Percentiles rank a stretch among this genome's conserved stretches.
These are phyloP conservation scores for Blera fallax DNA, from an alignment of 2,888 invertebrate species.

Conservation along the genomic window DNA sequence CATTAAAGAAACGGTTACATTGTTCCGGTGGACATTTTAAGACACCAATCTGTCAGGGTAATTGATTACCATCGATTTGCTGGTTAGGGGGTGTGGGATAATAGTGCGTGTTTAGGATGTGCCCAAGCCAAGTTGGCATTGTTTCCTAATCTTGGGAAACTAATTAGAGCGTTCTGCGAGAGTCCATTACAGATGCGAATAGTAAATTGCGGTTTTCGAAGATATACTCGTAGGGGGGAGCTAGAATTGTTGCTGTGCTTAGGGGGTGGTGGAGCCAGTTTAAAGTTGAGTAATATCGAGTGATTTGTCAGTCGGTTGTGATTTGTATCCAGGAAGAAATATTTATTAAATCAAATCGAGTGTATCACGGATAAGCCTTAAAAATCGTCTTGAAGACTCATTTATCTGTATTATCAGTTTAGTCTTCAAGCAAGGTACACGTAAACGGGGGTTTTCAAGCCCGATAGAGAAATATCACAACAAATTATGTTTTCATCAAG, in stretches of 20 bases:
- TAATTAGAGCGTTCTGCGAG: slow-evolving; percentile 54
- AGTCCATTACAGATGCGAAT: slow-evolving; percentile 53
- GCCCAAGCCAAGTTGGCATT: background rate
- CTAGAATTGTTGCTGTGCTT: background rate
- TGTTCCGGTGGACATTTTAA: slow-evolving; percentile 68
- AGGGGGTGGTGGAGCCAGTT: background rate
- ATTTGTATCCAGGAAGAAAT: slow-evolving; percentile 21
- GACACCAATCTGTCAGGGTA: slow-evolving; percentile 71
- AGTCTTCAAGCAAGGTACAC: too few species aligned
- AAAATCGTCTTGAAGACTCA: background rate
- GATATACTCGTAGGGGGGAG: background rate
- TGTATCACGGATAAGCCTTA: slow-evolving; percentile 35
- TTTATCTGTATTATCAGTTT: slow-evolving; percentile 9
- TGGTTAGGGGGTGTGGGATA: background rate
- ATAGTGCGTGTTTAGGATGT: slow-evolving; percentile 29
- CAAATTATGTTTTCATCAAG: too few species aligned
- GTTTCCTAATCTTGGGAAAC: slow-evolving; percentile 59
- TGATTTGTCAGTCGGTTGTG: slow-evolving; percentile 51
- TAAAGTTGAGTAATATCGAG: slow-evolving; percentile 33
- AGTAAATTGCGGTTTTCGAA: slow-evolving; percentile 36
- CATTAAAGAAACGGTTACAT: slow-evolving; percentile 55
- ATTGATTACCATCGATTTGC: slow-evolving; percentile 71
- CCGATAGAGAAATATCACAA: too few species aligned
- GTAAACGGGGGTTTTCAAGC: too few species aligned
- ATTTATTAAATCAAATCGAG: slow-evolving; percentile 58